Percentiles rank a stretch among this genome's conserved stretches.
phyloP scores from a whole-genome alignment of 1,140 invertebrate species.

The Scaptodrosophila lebanonensis region DNA sequence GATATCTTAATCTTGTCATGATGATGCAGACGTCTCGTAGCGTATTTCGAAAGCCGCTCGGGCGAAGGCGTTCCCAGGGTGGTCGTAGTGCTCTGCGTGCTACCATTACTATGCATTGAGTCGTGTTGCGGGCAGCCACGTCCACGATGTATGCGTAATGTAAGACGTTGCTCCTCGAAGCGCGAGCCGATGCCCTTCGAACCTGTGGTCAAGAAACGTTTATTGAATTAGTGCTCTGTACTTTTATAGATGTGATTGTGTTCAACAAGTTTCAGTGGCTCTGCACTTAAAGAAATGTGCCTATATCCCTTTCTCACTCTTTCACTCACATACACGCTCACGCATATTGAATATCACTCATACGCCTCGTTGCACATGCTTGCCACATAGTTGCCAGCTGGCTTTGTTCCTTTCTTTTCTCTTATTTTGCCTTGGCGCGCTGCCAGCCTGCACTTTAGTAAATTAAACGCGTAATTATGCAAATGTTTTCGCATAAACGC shows the following conservation, averaged over 20 bases:
- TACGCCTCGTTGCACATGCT: constrained; percentile 37
- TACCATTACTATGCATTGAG: constrained; percentile 71
- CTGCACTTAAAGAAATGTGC: too few species aligned
- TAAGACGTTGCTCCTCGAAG: constrained; percentile 92
- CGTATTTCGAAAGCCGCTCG: constrained; percentile 64
- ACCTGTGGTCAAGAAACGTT: constrained; percentile 35
- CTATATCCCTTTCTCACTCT: constrained; percentile 5
- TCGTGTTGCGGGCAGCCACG: constrained; percentile 70
- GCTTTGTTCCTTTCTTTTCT: constrained; percentile 20
- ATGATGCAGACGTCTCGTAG: constrained; percentile 76
- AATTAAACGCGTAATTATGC: constrained; percentile 74
- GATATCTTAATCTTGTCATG: constrained; percentile 89
- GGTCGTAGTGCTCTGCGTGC: constrained; percentile 72
- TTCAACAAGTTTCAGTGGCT: too few species aligned
- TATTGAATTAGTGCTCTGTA: background rate
- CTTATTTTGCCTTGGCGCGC: constrained; percentile 7
- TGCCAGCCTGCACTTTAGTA: constrained; percentile 59
- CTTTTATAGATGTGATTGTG: too few species aligned
- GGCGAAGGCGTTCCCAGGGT: constrained; percentile 71
- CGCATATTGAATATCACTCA: constrained; percentile 46
- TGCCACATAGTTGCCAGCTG: constrained; percentile 23
- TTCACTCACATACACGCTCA: background rate
- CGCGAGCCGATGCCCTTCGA: constrained; percentile 79
- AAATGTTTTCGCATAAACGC: constrained; percentile 65
- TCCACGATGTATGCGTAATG: constrained; percentile 93